These are phyloP conservation scores for Bos indicus DNA, from an alignment of 2,113 vertebrate species.

Conservation along the genomic window DNA sequence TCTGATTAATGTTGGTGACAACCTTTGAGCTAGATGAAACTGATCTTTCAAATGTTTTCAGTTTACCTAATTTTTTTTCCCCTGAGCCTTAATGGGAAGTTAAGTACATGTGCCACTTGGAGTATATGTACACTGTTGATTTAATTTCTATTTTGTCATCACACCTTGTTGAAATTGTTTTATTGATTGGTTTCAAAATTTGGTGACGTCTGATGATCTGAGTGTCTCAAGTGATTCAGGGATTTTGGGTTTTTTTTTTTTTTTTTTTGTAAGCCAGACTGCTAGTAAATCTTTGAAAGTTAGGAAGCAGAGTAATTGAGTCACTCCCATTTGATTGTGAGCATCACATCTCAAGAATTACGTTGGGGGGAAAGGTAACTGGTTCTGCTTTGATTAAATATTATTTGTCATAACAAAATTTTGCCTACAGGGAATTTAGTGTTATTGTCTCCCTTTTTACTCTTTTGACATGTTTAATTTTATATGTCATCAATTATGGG, in stretches of 20 bases:
- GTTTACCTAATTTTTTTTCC: neutral
- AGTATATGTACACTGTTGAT: neutral
- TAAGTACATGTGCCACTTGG: neutral
- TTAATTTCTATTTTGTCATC: neutral
- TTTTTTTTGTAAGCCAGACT: neutral
- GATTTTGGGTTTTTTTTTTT: neutral
- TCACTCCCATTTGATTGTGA: neutral
- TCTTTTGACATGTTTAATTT: neutral
- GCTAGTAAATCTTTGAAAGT: neutral
- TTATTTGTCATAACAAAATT: neutral
- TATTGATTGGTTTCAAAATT: neutral
- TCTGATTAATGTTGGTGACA: neutral
- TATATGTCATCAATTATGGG: neutral
- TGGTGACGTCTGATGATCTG: neutral
- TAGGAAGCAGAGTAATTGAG: neutral
- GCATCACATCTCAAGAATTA: neutral
- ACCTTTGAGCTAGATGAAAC: neutral
- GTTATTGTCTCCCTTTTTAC: neutral
- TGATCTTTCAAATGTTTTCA: neutral
- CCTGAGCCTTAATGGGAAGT: neutral
- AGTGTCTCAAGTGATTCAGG: neutral
- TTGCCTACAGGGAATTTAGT: neutral
- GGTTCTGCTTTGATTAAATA: neutral
- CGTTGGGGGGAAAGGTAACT: neutral
- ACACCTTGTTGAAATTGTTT: slow-evolving; percentile 4